A percentile compares a stretch with the other conserved stretches of the same genome.
phyloP scores from a whole-genome alignment of 1,140 invertebrate species.

The Forficula auricularia region DNA sequence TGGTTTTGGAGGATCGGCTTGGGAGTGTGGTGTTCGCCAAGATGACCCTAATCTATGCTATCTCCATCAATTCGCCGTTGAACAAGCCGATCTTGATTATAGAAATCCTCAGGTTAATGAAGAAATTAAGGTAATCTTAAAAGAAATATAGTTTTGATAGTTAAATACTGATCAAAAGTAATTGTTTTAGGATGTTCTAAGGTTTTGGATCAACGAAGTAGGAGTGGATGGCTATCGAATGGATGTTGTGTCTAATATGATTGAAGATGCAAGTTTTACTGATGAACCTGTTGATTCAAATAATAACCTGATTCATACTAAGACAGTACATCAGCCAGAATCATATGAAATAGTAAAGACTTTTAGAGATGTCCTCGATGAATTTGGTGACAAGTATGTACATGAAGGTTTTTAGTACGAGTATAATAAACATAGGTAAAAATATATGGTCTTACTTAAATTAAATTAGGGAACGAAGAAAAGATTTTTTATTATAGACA shows the following conservation, averaged over 20 bases:
- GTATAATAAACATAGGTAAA: too few species aligned
- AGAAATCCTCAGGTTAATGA: slow-evolving; percentile 33
- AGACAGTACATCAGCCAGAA: slow-evolving; percentile 25
- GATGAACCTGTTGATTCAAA: slow-evolving; percentile 31
- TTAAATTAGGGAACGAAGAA: too few species aligned
- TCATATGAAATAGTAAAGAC: slow-evolving; percentile 31
- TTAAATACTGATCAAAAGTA: background rate
- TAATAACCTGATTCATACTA: slow-evolving; percentile 18
- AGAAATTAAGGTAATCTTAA: slow-evolving; percentile 32
- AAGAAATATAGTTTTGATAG: slow-evolving; percentile 21
- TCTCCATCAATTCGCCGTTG: slow-evolving; percentile 35
- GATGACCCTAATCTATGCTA: slow-evolving; percentile 35
- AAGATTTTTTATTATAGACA: too few species aligned
- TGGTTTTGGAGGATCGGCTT: slow-evolving; percentile 35
- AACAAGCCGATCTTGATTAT: slow-evolving; percentile 47
- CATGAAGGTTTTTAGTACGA: too few species aligned
- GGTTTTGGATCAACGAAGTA: slow-evolving; percentile 52
- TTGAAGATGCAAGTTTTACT: slow-evolving; percentile 34
- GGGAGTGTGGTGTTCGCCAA: slow-evolving; percentile 45
- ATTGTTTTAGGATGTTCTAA: slow-evolving; percentile 35
- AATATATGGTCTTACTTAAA: too few species aligned
- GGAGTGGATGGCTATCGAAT: slow-evolving; percentile 63
- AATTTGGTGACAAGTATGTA: slow-evolving; percentile 6
- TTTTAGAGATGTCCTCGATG: slow-evolving; percentile 17
- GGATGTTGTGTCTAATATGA: slow-evolving; percentile 37